Base-by-base conservation (phyloP, 2,797 vertebrate species). In the Enteromius unitaeniatus region DNA sequence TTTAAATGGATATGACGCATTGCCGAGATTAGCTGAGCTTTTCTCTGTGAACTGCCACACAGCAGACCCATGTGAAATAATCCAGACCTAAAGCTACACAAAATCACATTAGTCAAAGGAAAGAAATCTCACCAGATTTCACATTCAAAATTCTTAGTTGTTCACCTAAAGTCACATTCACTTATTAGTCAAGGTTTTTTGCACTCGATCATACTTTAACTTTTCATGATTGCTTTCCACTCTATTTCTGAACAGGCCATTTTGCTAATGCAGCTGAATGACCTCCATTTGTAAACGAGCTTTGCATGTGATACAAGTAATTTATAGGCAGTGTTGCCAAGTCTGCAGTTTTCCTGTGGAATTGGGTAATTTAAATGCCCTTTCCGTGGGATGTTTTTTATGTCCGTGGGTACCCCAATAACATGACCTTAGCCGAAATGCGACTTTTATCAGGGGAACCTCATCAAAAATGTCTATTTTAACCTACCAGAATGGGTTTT, bases 1-100 rank as follows among this genome's bases (percentile, higher is more conserved):
- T 88, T 82, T 80, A 76, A 86, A 88, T 88, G 64, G 69, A 73
- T 75, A 42, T 58, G 65, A 55, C 81, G 79, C 79, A 75, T 84
- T 81, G 69, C 73, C 40, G 77, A 84, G 85, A 85, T 88, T 85
- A 85, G 77, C 85, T 76, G 60, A 62, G 81, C 72, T 85, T 85
- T 82, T 85, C 74, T 37, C 45, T 11, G 80, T 70, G 64, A 69
- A 78, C 58, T 75, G 84, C 81, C 86, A 85, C 85, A 76, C 82
- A 83, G 53, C 76, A 88, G 88, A 86, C 84, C 76, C 14, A 68
- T 84, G 76, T 3, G 13, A 37, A 83, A 87, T 88, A 88, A 87
- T 80, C 73, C 85, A 8, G 51, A 82, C 74, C 74, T 84, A 78
- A 37, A 77, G 79, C 79, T 62, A 8, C 34, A 6, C 47, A 64